A percentile compares a stretch with the other conserved stretches of the same genome.
Conservation (phyloP, 2,113 vertebrate genomes). For the Microcebus griseorufus region DNA sequence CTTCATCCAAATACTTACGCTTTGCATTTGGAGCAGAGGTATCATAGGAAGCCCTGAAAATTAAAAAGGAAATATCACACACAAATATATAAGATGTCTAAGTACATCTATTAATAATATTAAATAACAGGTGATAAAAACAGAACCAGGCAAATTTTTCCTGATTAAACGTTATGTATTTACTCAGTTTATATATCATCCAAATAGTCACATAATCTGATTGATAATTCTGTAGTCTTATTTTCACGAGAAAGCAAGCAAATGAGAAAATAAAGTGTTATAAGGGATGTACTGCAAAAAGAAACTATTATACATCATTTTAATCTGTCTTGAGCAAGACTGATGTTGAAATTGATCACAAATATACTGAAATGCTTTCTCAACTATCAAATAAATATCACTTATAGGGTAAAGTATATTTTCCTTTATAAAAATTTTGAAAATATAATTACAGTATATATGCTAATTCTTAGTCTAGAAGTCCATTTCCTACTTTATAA, state of each 20-base stretch:
- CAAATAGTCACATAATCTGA: background rate
- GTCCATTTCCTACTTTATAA: conserved; percentile 26
- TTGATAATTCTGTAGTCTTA: background rate
- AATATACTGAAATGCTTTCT: conserved; percentile 32
- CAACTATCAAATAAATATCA: background rate
- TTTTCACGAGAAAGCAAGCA: conserved; percentile 12
- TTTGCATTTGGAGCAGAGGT: conserved; percentile 89
- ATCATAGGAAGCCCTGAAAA: conserved; percentile 93
- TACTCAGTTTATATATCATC: background rate
- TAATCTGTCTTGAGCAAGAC: background rate
- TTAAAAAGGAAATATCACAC: background rate
- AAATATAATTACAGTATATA: background rate
- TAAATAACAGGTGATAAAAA: background rate
- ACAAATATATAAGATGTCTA: background rate
- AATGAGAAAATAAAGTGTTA: background rate
- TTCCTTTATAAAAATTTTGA: background rate
- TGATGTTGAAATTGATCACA: background rate
- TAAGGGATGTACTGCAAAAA: background rate
- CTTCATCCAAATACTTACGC: conserved; percentile 91
- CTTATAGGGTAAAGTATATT: background rate
- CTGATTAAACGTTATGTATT: conserved; percentile 5
- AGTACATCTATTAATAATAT: background rate
- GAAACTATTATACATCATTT: background rate
- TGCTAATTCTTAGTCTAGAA: background rate
- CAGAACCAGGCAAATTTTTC: background rate